A percentile compares a stretch with the other conserved stretches of the same genome.
Evolutionary conservation across 1,140 invertebrate genomes (phyloP).

Genomic region (Zaprionus ghesquierei): DNA sequence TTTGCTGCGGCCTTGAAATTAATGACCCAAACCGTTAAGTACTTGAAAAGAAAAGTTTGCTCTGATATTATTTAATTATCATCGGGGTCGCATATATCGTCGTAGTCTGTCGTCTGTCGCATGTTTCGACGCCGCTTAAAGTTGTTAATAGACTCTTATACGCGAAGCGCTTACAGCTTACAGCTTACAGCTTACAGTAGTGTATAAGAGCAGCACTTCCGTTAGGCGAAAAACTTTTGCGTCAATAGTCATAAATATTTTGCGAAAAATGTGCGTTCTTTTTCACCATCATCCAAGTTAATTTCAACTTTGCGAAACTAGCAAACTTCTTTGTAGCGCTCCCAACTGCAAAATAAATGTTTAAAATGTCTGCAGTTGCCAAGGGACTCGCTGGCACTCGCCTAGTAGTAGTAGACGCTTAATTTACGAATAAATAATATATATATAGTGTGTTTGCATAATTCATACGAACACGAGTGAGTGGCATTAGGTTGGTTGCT

Average conservation of each 20-base stretch:
- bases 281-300: background rate
- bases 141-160: slow-evolving; percentile 23
- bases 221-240: background rate
- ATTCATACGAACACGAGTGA: background rate
- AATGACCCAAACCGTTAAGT: slow-evolving; percentile 45
- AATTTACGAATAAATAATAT: background rate
- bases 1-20: slow-evolving; percentile 45
- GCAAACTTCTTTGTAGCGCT: background rate
- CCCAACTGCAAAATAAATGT: background rate
- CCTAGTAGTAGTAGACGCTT: too few species aligned
- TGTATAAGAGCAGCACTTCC: background rate
- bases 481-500: background rate
- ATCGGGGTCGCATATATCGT: slow-evolving; percentile 3
- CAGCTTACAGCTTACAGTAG: too few species aligned
- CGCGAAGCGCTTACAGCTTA: too few species aligned
- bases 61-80: slow-evolving; percentile 47
- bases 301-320: background rate
- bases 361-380: background rate
- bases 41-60: slow-evolving; percentile 36
- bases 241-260: background rate
- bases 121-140: background rate
- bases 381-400: background rate
- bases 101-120: background rate
- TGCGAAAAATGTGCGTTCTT: background rate
- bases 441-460: background rate